These are phyloP conservation scores for Catocala sponsa DNA, from an alignment of 2,888 invertebrate genomes.

Conservation along the genomic window DNA sequence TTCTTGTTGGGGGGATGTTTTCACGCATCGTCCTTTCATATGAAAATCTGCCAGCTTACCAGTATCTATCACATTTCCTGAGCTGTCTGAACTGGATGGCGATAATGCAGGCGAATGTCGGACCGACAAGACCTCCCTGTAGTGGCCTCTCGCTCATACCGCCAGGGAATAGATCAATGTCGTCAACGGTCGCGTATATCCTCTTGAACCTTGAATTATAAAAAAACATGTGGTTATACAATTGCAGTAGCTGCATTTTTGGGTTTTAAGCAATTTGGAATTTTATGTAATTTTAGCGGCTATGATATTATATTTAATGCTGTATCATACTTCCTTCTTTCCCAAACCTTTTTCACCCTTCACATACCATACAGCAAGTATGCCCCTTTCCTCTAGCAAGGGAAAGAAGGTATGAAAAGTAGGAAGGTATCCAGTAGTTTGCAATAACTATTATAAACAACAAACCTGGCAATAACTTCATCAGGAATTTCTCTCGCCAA, in stretches of 20 bases:
- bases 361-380: too few species aligned
- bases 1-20: too few species aligned
- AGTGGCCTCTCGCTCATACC: slow-evolving; percentile 96
- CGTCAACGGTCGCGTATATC: slow-evolving; percentile 96
- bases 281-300: too few species aligned
- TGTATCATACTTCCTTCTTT: too few species aligned
- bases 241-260: too few species aligned
- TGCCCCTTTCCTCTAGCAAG: too few species aligned
- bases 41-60: slow-evolving; percentile 83
- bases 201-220: slow-evolving; percentile 89
- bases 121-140: slow-evolving; percentile 97
- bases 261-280: too few species aligned
- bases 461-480: slow-evolving; percentile 91
- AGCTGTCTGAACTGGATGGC: slow-evolving; percentile 97
- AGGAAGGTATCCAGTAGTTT: not conserved
- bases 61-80: slow-evolving; percentile 97
- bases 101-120: slow-evolving; percentile 97
- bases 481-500: slow-evolving; percentile 95
- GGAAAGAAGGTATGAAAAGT: not conserved
- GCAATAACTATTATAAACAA: not conserved
- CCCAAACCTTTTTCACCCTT: too few species aligned
- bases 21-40: too few species aligned
- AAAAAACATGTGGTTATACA: not conserved
- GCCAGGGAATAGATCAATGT: slow-evolving; percentile 98
- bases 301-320: too few species aligned